These are phyloP conservation scores for Aldrovandia affinis DNA, from an alignment of 2,797 vertebrate species.

Conservation along the genomic window DNA sequence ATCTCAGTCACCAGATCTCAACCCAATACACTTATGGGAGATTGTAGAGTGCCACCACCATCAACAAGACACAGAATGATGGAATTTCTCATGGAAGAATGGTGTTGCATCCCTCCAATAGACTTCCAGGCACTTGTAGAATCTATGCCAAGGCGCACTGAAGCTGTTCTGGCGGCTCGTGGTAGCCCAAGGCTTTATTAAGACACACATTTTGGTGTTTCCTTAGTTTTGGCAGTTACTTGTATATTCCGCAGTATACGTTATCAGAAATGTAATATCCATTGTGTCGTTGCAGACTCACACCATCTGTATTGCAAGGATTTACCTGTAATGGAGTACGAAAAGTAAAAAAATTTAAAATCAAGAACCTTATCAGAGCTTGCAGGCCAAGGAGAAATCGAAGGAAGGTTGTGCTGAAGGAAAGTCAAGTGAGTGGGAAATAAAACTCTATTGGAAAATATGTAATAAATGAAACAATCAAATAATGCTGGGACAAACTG, in stretches of 20 bases:
- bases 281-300: conserved; percentile 54
- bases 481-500: neutral
- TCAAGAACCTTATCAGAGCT: conserved; percentile 50
- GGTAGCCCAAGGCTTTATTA: too few species aligned
- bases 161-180: too few species aligned
- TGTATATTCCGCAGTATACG: neutral
- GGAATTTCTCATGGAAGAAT: too few species aligned
- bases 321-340: conserved; percentile 58
- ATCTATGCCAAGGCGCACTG: too few species aligned
- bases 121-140: too few species aligned
- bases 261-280: neutral
- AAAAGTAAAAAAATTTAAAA: conserved; percentile 22
- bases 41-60: too few species aligned
- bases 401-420: conserved; percentile 56
- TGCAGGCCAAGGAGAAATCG: conserved; percentile 49
- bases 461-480: neutral
- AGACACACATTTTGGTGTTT: too few species aligned
- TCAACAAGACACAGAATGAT: too few species aligned
- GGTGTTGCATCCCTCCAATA: too few species aligned
- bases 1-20: too few species aligned
- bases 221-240: too few species aligned
- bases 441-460: neutral
- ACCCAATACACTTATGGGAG: too few species aligned
- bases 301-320: conserved; percentile 62
- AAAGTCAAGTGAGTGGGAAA: conserved; percentile 61